These are phyloP conservation scores for Pagrus major DNA, from an alignment of 2,113 vertebrate genomes.

Conservation along the genomic window DNA sequence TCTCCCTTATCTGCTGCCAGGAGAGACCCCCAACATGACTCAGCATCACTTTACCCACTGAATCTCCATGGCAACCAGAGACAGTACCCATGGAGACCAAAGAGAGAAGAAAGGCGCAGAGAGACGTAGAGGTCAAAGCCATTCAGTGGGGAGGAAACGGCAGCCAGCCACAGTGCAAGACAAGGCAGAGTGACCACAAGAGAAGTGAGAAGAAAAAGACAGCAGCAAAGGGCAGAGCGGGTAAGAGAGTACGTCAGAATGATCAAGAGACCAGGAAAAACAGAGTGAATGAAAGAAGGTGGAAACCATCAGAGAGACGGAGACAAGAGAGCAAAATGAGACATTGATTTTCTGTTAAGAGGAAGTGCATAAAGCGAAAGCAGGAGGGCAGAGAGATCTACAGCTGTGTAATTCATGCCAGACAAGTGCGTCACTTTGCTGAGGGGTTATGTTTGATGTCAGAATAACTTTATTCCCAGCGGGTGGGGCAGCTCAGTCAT, in stretches of 20 bases:
- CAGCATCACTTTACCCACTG: conserved; percentile 58
- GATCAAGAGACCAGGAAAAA: not conserved
- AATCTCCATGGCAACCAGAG: conserved; percentile 61
- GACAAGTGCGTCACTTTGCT: not conserved
- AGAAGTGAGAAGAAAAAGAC: not conserved
- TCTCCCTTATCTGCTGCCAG: conserved; percentile 21
- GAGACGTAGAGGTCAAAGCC: conserved; percentile 47
- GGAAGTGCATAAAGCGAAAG: not conserved
- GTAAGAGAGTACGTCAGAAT: not conserved
- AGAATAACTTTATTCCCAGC: not conserved
- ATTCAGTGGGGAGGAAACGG: not conserved
- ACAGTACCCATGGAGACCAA: conserved; percentile 64
- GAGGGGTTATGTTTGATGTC: not conserved
- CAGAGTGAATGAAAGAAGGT: not conserved
- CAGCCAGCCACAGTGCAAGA: conserved; percentile 21
- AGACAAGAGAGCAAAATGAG: not conserved
- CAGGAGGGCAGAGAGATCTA: not conserved
- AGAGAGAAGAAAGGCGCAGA: conserved; percentile 24
- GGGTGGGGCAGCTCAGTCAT: not conserved
- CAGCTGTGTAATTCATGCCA: not conserved
- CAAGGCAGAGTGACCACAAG: not conserved
- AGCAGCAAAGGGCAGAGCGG: not conserved
- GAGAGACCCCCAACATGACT: conserved; percentile 63
- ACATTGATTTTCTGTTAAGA: conserved; percentile 25
- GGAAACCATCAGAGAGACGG: conserved; percentile 4